Base-by-base conservation (phyloP, 2,797 vertebrate species). In the Capromys pilorides region DNA sequence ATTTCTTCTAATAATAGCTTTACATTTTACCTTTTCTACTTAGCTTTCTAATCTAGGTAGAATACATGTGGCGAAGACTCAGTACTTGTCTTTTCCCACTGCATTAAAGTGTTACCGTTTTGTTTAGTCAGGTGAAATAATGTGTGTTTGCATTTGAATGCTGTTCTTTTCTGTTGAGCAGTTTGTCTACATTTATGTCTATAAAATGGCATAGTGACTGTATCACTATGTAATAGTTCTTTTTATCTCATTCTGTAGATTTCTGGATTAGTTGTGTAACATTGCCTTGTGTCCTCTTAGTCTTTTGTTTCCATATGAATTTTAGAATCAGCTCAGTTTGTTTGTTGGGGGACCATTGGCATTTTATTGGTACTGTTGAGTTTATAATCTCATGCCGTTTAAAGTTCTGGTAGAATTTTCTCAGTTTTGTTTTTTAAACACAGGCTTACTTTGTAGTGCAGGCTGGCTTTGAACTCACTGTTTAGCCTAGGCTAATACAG, bases 1-100 rank as follows among this genome's bases (percentile, higher is more conserved):
- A 41, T 78, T 31, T 95, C 73, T 83, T 94, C 19, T 91, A 67
- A 90, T 79, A 67, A 90, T 79, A 88, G 19, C n/a, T 86, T 88
- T 75, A 81, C 31, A 18, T 77, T 88, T 93, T 78, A n/a, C 36
- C 5, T 33, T 89, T 93, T 75, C 67, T 22, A 80, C 84, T 95
- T 77, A 89, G 69, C 71, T 79, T 31, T 90, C 28, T 62, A 79
- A 0, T 83, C 28, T 82, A 24, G 57, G 21, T 88, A 39, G 39
- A 86, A 26, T 31, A 66, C 31, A 57, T 39, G 54, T 57, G 54
- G 54, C 4, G 54, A 14, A 4, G n/a, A 39, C 28, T 18, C 61
- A 88, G 67, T 26, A 80, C 3, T 24, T 21, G 24, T 59, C 75
- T 41, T 88, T 66, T 49, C 31, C 33, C 57, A 24, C 18, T 86